Conservation (phyloP, 2,888 invertebrate species). For the Rhodophaea formosa region DNA sequence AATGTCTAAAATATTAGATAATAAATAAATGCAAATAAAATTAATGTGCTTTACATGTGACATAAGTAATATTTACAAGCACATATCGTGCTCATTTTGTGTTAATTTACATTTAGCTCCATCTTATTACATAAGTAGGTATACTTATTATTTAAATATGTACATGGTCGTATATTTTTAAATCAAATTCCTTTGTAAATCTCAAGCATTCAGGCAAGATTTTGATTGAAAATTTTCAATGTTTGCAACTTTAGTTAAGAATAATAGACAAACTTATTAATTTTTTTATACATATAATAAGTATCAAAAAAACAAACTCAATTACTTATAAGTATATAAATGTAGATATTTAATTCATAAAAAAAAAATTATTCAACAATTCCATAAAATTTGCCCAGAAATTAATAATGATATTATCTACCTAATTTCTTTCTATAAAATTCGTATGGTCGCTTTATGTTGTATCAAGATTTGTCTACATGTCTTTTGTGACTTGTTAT, state of each 20-base stretch:
- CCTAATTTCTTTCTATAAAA: slow-evolving; percentile 7
- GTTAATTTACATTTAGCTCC: slow-evolving; percentile 2
- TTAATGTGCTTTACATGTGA: background rate
- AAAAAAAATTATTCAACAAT: background rate
- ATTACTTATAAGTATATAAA: too few relatives aligned
- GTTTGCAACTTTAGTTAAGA: background rate
- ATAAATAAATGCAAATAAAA: background rate
- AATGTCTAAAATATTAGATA: background rate
- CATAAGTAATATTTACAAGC: slow-evolving; percentile 4
- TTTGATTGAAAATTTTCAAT: slow-evolving; percentile 4
- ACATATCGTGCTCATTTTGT: slow-evolving; percentile 4
- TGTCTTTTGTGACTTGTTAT: background rate
- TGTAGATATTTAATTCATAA: too few relatives aligned
- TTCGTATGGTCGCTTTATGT: slow-evolving; percentile 8
- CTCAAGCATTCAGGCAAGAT: slow-evolving; percentile 7
- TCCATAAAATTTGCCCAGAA: background rate
- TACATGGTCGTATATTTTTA: slow-evolving; percentile 11
- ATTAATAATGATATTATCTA: background rate
- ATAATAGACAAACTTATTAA: background rate
- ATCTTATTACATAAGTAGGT: background rate
- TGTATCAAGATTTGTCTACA: background rate
- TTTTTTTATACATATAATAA: too few relatives aligned
- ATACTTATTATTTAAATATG: slow-evolving; percentile 11
- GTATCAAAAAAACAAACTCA: too few relatives aligned
- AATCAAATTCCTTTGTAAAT: background rate